phyloP scores from a whole-genome alignment of 2,113 vertebrate species.

The Serilophus lunatus region DNA sequence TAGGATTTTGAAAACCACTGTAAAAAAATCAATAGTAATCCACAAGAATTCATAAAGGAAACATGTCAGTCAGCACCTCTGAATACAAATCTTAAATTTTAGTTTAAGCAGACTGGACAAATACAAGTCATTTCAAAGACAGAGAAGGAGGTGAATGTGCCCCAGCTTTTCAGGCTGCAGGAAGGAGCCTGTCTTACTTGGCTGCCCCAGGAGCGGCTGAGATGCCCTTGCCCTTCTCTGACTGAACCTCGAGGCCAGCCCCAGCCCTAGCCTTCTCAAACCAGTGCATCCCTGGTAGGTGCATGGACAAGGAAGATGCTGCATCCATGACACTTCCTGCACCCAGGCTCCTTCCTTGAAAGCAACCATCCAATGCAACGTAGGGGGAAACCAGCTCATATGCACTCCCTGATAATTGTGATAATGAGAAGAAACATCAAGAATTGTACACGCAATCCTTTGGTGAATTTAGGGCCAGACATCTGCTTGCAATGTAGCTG shows the following conservation, averaged over 20 bases:
- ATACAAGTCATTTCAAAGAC: slow-evolving; percentile 31
- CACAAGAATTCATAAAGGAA: slow-evolving; percentile 80
- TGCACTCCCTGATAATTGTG: neutral
- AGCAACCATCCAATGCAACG: neutral
- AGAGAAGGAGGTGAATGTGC: neutral
- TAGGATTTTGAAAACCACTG: slow-evolving; percentile 79
- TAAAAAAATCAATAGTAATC: slow-evolving; percentile 86
- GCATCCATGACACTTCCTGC: neutral
- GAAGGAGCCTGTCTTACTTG: neutral
- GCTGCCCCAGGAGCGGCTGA: neutral
- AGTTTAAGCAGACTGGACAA: slow-evolving; percentile 60
- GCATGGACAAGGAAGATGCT: neutral
- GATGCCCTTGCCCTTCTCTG: neutral
- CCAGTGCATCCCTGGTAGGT: rapidly evolving
- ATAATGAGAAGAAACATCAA: neutral
- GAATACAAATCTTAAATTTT: slow-evolving; percentile 68
- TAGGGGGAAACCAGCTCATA: neutral
- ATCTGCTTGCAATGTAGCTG: neutral
- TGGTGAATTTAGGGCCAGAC: neutral
- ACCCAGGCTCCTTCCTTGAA: neutral
- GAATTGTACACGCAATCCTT: neutral
- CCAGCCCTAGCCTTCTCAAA: neutral
- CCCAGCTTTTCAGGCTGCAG: neutral
- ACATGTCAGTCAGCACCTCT: slow-evolving; percentile 70
- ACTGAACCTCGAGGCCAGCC: rapidly evolving